Conservation (phyloP, 2,888 invertebrate genomes). For the Cerastoderma edule region DNA sequence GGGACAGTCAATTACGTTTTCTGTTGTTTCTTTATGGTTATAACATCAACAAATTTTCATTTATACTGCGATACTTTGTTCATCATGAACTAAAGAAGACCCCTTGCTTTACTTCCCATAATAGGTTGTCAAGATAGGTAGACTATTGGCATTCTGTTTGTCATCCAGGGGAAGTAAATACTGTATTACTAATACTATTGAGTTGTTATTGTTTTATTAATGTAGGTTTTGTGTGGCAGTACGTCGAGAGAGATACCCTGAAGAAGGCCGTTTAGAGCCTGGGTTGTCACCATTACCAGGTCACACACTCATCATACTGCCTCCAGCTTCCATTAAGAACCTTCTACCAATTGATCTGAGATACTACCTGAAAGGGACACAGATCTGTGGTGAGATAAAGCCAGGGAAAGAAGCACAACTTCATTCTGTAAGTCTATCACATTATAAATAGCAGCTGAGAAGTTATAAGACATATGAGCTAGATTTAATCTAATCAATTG, state of each 20-base stretch:
- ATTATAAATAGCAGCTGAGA: too few species aligned
- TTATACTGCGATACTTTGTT: too few species aligned
- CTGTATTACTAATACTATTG: background rate
- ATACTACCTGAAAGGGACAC: conserved; percentile 80
- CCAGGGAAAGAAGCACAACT: conserved; percentile 84
- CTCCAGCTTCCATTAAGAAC: conserved; percentile 93
- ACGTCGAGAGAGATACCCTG: conserved; percentile 91
- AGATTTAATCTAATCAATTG: too few species aligned
- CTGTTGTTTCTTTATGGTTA: too few species aligned
- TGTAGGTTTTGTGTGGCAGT: conserved; percentile 91
- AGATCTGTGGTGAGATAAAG: conserved; percentile 81
- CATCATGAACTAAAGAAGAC: too few species aligned
- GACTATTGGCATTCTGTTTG: too few species aligned
- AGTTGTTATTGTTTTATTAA: background rate
- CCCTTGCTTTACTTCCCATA: too few species aligned
- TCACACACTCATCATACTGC: conserved; percentile 93
- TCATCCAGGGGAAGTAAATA: too few species aligned
- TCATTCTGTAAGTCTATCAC: conserved; percentile 81
- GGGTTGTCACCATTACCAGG: conserved; percentile 88
- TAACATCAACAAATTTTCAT: too few species aligned
- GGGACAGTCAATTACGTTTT: too few species aligned
- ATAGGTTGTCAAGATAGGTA: too few species aligned
- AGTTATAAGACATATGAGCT: too few species aligned
- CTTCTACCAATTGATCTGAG: conserved; percentile 89
- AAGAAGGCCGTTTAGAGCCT: conserved; percentile 83